Base-by-base conservation (phyloP, 2,888 invertebrate genomes). In the Pomacea canaliculata region DNA sequence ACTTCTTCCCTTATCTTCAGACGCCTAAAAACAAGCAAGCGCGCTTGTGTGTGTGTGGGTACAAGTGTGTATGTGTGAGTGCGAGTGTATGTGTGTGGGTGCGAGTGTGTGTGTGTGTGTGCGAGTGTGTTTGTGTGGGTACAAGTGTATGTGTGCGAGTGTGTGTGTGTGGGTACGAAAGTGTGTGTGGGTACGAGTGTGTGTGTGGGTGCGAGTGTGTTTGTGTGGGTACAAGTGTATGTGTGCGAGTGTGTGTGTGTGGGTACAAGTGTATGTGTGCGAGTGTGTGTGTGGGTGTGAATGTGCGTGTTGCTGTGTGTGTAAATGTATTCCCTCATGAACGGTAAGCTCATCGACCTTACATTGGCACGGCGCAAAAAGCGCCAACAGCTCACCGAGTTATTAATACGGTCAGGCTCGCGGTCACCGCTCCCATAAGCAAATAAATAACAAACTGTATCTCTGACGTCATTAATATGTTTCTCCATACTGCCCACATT, bases 251-350 rank as follows among this genome's bases (percentile, higher is more conserved):
- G 67, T 67, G 67, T 8, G 5, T 46, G 37, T 67, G 46, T 67
- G 46, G 37, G 7, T 67, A 19, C 37, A 0, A 48, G 46, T 67
- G 46, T 67, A 7, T 37, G 46, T 67, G 46, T 67, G 10, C n/a
- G 46, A n/a, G 46, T 67, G 67, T 67, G 67, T 67, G 67, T 37
- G 67, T 67, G 67, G n/a, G 13, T 13, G 65, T 10, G n/a, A 65
- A 7, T 19, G 62, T 19, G n/a, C 2, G 12, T 23, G 65, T 2
- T 23, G 16, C 23, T 23, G 23, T 27, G 37, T 37, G 37, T 37
- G 37, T 37, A 5, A 5, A 5, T 37, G 37, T 37, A 5, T 37
- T 37, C 37, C 37, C 37, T 37, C 37, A 5, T 37, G 37, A 37
- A 37, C 37, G 37, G 37, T 37, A 37, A 37, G 37, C 37, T 37